These are phyloP conservation scores for Trichogramma dendrolimi DNA, from an alignment of 2,888 invertebrate genomes.

Conservation along the genomic window DNA sequence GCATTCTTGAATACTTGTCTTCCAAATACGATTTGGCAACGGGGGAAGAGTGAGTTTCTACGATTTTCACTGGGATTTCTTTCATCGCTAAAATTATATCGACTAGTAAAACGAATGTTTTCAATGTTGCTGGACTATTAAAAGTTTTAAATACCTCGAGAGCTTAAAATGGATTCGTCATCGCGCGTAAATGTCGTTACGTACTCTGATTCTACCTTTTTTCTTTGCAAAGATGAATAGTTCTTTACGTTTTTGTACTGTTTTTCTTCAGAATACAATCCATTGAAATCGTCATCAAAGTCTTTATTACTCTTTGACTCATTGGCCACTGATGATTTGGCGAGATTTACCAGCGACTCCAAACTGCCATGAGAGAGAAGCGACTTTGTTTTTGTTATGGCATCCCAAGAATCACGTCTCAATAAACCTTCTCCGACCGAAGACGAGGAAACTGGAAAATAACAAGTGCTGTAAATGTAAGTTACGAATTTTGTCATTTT, in stretches of 20 bases:
- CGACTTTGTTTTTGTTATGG: slow-evolving; percentile 74
- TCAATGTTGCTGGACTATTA: background rate
- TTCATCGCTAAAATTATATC: background rate
- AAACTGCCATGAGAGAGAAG: slow-evolving; percentile 68
- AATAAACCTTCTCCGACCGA: slow-evolving; percentile 57
- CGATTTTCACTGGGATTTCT: background rate
- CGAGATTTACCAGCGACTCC: slow-evolving; percentile 67
- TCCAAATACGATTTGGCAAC: too few relatives aligned
- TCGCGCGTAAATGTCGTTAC: too few relatives aligned
- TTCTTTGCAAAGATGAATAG: slow-evolving; percentile 4
- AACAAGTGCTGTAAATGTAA: background rate
- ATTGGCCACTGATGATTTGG: slow-evolving; percentile 57
- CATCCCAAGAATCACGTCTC: slow-evolving; percentile 77
- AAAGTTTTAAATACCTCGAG: background rate
- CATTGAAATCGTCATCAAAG: slow-evolving; percentile 21
- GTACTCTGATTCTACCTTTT: too few relatives aligned
- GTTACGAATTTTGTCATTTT: background rate
- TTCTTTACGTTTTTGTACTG: slow-evolving; percentile 18
- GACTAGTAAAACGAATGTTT: background rate
- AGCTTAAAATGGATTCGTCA: slow-evolving; percentile 16
- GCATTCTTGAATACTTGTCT: background rate
- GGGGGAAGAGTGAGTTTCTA: background rate
- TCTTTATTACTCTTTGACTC: slow-evolving; percentile 30
- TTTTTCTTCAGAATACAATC: too few relatives aligned
- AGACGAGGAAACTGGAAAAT: slow-evolving; percentile 53